Conservation (phyloP, 2,888 invertebrate genomes). For the Sepioteuthis lessoniana region DNA sequence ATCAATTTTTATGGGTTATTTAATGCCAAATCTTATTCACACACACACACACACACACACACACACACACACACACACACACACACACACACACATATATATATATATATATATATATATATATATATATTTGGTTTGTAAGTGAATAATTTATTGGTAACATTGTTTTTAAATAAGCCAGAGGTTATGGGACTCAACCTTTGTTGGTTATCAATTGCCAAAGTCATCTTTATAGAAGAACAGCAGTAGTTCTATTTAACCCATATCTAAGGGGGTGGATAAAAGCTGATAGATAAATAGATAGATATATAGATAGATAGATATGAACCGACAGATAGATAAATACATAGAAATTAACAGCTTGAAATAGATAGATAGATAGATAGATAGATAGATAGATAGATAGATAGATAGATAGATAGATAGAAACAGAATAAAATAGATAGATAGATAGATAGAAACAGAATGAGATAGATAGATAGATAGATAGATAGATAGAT, state of each 20-base stretch:
- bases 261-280: no score
- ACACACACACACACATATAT: not conserved
- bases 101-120: constrained; percentile 37
- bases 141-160: no score
- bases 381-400: no score
- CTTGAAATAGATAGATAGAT: no score
- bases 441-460: not conserved
- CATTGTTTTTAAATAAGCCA: no score
- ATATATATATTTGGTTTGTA: constrained; percentile 13
- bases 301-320: not conserved
- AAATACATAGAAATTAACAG: not conserved
- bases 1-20: no score
- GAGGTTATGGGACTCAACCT: no score
- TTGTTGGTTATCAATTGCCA: no score
- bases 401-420: not conserved
- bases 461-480: not conserved
- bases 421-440: not conserved
- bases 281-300: no score
- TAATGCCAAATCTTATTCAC: no score
- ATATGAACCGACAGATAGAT: not conserved
- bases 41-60: not conserved
- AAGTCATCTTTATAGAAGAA: no score
- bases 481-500: not conserved
- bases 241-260: no score
- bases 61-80: not conserved